Evolutionary conservation across 2,113 vertebrate species (phyloP).

Genomic region (Sinocyclocheilus anophthalmus): DNA sequence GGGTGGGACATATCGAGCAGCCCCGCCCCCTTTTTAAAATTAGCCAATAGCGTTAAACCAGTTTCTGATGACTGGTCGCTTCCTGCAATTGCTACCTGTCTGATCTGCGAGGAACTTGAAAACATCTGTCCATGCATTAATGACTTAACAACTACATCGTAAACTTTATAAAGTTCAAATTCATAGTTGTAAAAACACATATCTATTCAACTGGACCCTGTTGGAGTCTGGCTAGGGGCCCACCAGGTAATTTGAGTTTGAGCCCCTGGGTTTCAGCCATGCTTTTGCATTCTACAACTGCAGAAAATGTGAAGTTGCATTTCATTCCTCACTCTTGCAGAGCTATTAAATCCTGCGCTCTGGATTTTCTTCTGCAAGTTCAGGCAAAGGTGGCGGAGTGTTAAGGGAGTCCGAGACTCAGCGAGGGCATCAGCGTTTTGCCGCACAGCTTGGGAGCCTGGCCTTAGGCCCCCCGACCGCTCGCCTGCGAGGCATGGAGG

Average conservation of each 20-base stretch:
- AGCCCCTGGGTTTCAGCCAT: background rate
- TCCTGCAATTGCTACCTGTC: too few relatives aligned
- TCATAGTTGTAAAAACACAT: background rate
- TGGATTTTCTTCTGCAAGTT: slow-evolving; percentile 17
- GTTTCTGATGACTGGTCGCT: too few relatives aligned
- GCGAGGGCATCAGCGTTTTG: slow-evolving; percentile 34
- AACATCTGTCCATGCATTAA: background rate
- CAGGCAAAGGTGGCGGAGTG: slow-evolving; percentile 10
- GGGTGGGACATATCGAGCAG: too few relatives aligned
- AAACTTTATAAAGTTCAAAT: background rate
- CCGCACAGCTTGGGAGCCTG: slow-evolving; percentile 21
- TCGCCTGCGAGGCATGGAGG: slow-evolving; percentile 63
- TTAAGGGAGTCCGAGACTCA: slow-evolving; percentile 13
- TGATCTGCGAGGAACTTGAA: background rate
- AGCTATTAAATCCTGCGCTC: slow-evolving; percentile 42
- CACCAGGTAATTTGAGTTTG: background rate
- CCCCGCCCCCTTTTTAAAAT: too few relatives aligned
- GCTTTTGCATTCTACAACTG: slow-evolving; percentile 7
- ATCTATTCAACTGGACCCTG: background rate
- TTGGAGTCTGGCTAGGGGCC: background rate
- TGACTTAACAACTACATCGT: background rate
- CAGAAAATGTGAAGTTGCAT: slow-evolving; percentile 17
- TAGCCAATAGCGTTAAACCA: too few relatives aligned
- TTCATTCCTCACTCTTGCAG: slow-evolving; percentile 25
- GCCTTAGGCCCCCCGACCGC: slow-evolving; percentile 48